Evolutionary conservation across 2,888 invertebrate genomes (phyloP).

Genomic region (Dynastes hyllus): DNA sequence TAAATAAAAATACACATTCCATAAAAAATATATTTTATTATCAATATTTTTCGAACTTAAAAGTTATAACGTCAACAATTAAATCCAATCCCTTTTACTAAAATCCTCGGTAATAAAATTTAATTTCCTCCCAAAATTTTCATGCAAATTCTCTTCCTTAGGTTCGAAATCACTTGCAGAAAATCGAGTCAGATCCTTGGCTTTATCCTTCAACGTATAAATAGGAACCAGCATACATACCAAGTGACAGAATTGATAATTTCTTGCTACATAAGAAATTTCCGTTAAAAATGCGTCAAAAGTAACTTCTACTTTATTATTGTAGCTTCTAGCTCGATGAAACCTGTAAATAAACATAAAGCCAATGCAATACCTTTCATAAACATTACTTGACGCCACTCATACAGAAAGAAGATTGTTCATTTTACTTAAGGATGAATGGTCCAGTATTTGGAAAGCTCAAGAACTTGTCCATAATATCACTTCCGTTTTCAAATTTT

Average conservation of each 20-base stretch:
- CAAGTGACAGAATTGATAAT: constrained; percentile 68
- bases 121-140: neutral
- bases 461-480: constrained; percentile 70
- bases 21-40: too few species aligned
- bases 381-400: constrained; percentile 70
- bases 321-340: constrained; percentile 59
- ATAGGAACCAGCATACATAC: constrained; percentile 70
- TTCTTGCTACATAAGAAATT: constrained; percentile 64
- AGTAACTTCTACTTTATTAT: too few species aligned
- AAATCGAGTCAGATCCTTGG: constrained; percentile 67
- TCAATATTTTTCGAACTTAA: too few species aligned
- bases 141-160: constrained; percentile 2
- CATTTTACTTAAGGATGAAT: constrained; percentile 71
- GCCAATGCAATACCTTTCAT: too few species aligned
- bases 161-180: constrained; percentile 55
- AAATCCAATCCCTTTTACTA: constrained; percentile 30
- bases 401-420: constrained; percentile 73
- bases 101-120: constrained; percentile 24
- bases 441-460: constrained; percentile 74
- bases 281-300: constrained; percentile 68
- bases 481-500: constrained; percentile 63
- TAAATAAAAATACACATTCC: too few species aligned
- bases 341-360: too few species aligned
- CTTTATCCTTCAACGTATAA: constrained; percentile 64
- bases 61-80: neutral